Evolutionary conservation across 2,797 vertebrate genomes (phyloP).

Genomic region (Mormyrops attenuatus): DNA sequence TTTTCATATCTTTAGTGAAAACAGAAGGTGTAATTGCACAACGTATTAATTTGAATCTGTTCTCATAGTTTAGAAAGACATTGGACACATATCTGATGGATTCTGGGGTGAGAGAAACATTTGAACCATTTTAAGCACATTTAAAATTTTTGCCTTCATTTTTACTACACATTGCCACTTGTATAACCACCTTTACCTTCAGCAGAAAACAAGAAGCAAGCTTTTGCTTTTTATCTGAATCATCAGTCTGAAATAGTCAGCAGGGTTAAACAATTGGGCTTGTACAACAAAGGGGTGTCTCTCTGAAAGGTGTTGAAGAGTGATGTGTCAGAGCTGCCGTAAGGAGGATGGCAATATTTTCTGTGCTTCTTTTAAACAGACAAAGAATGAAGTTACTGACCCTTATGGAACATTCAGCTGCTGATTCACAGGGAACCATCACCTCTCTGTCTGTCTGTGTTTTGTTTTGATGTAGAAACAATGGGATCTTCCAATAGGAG

Average conservation of each 20-base stretch:
- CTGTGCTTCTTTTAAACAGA: neutral
- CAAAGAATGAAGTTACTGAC: neutral
- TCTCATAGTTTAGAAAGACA: neutral
- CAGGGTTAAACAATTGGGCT: neutral
- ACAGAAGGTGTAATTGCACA: neutral
- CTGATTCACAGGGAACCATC: neutral
- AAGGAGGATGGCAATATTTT: neutral
- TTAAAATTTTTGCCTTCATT: neutral
- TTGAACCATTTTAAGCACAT: neutral
- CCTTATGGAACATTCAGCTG: neutral
- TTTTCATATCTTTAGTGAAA: neutral
- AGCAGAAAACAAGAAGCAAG: neutral
- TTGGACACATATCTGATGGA: neutral
- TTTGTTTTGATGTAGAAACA: neutral
- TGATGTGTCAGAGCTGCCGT: neutral
- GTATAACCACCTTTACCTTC: neutral
- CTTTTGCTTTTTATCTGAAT: neutral
- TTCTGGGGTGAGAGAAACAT: neutral
- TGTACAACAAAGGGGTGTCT: neutral
- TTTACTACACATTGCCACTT: neutral
- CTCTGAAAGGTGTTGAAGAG: conserved; percentile 1
- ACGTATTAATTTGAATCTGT: neutral
- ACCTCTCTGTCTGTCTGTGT: neutral
- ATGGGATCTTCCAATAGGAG: neutral
- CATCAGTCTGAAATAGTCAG: neutral